A percentile compares a stretch with the other conserved stretches of the same genome.
Evolutionary conservation across 2,113 vertebrate genomes (phyloP).

Genomic region (Pholis gunnellus): DNA sequence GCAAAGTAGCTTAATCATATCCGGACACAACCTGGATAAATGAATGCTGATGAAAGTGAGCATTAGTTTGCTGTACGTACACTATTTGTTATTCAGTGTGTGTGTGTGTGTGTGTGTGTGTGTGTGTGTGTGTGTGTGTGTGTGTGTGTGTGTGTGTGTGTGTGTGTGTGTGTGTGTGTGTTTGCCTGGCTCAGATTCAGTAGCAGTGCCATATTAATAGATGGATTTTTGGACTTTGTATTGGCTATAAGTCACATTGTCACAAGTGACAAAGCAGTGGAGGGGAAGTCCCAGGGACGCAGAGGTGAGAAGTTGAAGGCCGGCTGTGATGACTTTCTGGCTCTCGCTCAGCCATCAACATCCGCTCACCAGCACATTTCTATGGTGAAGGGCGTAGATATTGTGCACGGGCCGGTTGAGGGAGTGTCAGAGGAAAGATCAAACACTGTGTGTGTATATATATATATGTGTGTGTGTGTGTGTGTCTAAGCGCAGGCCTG

Average conservation of each 20-base stretch:
- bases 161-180: neutral
- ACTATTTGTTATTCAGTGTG: conserved; percentile 5
- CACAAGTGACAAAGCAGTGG: conserved; percentile 50
- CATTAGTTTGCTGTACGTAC: neutral
- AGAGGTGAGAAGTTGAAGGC: conserved; percentile 73
- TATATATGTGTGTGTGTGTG: conserved; percentile 31
- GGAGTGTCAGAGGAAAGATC: conserved; percentile 65
- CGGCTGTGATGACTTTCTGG: conserved; percentile 59
- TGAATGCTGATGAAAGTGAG: conserved; percentile 27
- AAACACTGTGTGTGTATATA: conserved; percentile 46
- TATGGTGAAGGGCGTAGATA: conserved; percentile 56
- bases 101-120: conserved; percentile 1
- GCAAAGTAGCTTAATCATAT: conserved; percentile 40
- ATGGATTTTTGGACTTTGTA: conserved; percentile 16
- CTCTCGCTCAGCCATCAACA: conserved; percentile 61
- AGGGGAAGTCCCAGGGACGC: conserved; percentile 48
- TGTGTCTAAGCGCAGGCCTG: conserved; percentile 46
- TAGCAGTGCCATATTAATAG: neutral
- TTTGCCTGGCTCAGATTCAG: neutral
- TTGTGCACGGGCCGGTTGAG: conserved; percentile 50
- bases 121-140: neutral
- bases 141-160: conserved; percentile 1
- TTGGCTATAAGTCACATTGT: conserved; percentile 28
- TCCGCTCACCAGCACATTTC: conserved; percentile 49
- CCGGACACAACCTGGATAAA: conserved; percentile 4